Evolutionary conservation across 2,113 vertebrate genomes (phyloP).

Genomic region (Megaptera novaeangliae): DNA sequence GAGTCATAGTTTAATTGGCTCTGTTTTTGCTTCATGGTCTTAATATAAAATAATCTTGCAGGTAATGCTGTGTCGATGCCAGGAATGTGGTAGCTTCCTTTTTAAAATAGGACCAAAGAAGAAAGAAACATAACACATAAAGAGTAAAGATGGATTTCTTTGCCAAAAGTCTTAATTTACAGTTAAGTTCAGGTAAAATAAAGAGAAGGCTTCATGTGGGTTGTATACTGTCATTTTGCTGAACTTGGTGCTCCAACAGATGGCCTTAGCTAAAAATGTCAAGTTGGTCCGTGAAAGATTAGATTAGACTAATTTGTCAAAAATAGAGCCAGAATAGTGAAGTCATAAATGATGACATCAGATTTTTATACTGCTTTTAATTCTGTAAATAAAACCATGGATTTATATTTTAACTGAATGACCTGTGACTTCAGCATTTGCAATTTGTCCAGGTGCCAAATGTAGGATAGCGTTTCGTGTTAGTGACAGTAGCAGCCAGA

Average conservation of each 20-base stretch:
- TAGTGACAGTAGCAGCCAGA: not conserved
- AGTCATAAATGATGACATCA: constrained; percentile 2
- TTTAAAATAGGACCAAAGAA: not conserved
- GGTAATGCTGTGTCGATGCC: not conserved
- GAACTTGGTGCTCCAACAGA: not conserved
- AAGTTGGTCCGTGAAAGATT: constrained; percentile 26
- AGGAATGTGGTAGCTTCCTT: constrained; percentile 6
- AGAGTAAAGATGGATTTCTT: not conserved
- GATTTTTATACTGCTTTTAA: constrained; percentile 1
- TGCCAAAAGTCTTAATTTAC: not conserved
- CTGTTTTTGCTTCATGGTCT: constrained; percentile 3
- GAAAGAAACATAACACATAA: not conserved
- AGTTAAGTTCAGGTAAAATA: not conserved
- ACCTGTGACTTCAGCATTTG: not conserved
- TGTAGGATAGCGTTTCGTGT: not conserved
- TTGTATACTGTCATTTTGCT: not conserved
- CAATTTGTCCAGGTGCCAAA: not conserved
- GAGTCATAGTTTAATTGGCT: constrained; percentile 42
- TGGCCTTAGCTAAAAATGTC: constrained; percentile 28
- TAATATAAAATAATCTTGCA: constrained; percentile 21
- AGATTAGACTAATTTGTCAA: constrained; percentile 8
- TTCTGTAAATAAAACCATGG: not conserved
- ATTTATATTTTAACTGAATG: constrained; percentile 18
- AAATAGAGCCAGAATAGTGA: not conserved
- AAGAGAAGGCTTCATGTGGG: not conserved